Evolutionary conservation across 2,113 vertebrate species (phyloP), one percentile per base, ranked within the genome.

Genomic region (Semnopithecus entellus): DNA sequence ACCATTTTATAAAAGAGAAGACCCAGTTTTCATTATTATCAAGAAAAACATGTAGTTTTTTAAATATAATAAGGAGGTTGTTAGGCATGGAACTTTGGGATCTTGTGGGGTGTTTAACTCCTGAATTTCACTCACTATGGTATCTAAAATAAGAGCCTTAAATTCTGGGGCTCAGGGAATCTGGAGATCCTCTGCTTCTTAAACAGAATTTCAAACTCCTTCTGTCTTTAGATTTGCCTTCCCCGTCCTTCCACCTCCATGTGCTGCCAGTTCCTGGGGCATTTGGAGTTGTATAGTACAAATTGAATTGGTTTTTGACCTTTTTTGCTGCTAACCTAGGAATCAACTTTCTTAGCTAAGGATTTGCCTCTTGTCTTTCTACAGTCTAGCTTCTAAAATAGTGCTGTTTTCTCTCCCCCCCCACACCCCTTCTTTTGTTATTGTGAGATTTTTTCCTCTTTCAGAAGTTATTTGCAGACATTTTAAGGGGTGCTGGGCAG

Each of bases 361-460:
- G 52, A 73, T 55, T 94, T 82, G 17, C 8, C 66, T 80, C 61
- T 90, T 75, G 4, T 43, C 82, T 90, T 73, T 93, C 48, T 87
- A 6, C 32, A 43, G 80, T 90, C 25, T 75, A 61, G 66, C 70
- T 84, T 95, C 50, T 22, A 90, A 96, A 96, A 81, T 57, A 81
- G n/a, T 43, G 8, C 0, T 83, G 32, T 84, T 64, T 30, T 72
- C 8, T 84, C n/a, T 85, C 1, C 0, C 45, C 16, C 70, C 32
- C n/a, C 88, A 0, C 1, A 64, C 16, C 87, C 6, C 32, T 92
- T 59, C 2, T 91, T 78, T 84, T 82, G 35, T 90, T 95, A 6
- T 23, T 91, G 27, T 93, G 57, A 88, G 5, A 22, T 32, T 92
- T 96, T 94, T 80, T 4, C 3, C 43, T 93, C 43, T 93, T 93